Percentiles rank a stretch among this genome's conserved stretches.
phyloP scores from a whole-genome alignment of 1,140 invertebrate species.

The Drosophila insularis region DNA sequence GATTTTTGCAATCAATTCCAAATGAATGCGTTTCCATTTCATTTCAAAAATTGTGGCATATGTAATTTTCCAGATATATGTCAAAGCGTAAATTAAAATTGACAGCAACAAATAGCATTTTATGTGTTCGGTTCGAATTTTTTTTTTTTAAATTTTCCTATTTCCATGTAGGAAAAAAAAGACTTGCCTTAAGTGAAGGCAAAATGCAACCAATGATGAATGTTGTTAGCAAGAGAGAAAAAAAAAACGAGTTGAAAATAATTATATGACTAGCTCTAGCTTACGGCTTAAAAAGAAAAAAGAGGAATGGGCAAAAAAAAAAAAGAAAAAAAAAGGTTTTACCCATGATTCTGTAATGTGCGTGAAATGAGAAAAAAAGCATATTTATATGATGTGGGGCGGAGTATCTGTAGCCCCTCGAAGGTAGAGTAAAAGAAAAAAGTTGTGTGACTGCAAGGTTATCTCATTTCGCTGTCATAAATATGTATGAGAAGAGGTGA shows the following conservation, averaged over 20 bases:
- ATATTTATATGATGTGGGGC: constrained; percentile 45
- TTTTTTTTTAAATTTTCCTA: neutral
- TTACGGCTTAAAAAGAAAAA: neutral
- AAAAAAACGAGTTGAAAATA: constrained; percentile 47
- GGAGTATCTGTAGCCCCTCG: constrained; percentile 11
- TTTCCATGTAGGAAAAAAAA: neutral
- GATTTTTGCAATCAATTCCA: constrained; percentile 46
- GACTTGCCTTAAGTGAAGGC: constrained; percentile 45
- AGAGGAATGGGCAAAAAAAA: constrained; percentile 10
- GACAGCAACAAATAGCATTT: constrained; percentile 59
- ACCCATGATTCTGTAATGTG: constrained; percentile 46
- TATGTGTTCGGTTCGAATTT: constrained; percentile 25
- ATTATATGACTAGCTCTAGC: constrained; percentile 56
- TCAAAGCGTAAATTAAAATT: constrained; percentile 33
- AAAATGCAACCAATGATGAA: constrained; percentile 40
- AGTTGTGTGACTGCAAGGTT: constrained; percentile 7
- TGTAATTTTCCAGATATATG: constrained; percentile 3
- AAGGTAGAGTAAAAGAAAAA: neutral
- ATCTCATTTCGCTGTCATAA: constrained; percentile 5
- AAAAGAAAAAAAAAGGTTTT: constrained; percentile 16
- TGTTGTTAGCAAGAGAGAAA: constrained; percentile 19
- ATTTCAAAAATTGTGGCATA: neutral
- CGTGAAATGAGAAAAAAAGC: constrained; percentile 64
- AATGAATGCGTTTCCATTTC: constrained; percentile 20
- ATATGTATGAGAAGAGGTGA: constrained; percentile 21